Evolutionary conservation across 2,113 vertebrate genomes (phyloP).

Genomic region (Murina feae): DNA sequence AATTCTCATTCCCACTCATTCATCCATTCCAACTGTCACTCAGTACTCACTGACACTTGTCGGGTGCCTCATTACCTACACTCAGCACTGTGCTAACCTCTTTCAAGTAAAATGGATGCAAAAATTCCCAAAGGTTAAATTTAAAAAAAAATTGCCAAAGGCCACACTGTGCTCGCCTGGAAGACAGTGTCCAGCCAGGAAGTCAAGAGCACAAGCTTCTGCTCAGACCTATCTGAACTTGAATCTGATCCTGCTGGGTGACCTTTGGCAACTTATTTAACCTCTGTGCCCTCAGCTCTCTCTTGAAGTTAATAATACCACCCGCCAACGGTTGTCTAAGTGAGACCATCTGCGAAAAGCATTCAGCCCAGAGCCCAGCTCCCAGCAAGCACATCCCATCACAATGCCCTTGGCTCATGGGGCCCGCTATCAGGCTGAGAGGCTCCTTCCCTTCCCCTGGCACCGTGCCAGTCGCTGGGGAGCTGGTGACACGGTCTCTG

Average conservation of each 20-base stretch:
- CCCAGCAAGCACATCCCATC: background rate
- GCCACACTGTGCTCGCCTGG: background rate
- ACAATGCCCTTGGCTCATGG: rapidly evolving
- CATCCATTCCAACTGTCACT: background rate
- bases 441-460: background rate
- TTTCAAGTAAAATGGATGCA: background rate
- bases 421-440: background rate
- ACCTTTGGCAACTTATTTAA: constrained; percentile 47
- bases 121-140: background rate
- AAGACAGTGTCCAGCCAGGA: background rate
- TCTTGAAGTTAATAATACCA: constrained; percentile 40
- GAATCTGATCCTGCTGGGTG: background rate
- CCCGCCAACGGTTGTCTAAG: background rate
- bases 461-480: background rate
- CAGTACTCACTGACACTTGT: background rate
- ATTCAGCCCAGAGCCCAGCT: background rate
- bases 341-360: background rate
- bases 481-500: background rate
- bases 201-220: background rate
- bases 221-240: background rate
- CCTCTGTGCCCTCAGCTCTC: constrained; percentile 37
- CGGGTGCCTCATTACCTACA: background rate
- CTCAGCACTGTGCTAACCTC: background rate
- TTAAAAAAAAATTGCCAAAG: background rate
- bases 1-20: background rate